phyloP scores from a whole-genome alignment of 2,888 invertebrate species.

The Eucera pruinosa region DNA sequence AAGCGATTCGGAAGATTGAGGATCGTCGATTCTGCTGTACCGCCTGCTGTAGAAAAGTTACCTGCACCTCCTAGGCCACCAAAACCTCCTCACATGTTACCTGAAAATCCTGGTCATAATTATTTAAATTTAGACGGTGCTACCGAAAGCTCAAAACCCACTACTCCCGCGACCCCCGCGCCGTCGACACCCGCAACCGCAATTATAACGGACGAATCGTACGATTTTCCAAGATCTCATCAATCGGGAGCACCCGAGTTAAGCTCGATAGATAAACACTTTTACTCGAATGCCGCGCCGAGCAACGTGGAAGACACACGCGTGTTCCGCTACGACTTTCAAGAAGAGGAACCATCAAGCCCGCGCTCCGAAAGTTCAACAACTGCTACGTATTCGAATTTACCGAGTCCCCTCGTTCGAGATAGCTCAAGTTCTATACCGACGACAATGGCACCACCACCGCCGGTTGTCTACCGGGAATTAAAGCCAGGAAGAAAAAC shows the following conservation, averaged over 20 bases:
- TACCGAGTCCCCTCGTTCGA: constrained; percentile 85
- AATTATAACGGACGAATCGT: constrained; percentile 86
- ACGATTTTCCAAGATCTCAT: constrained; percentile 90
- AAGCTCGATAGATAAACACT: constrained; percentile 84
- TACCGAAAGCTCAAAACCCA: constrained; percentile 81
- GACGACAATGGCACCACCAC: constrained; percentile 85
- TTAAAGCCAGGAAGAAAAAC: constrained; percentile 86
- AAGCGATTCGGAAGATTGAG: constrained; percentile 87
- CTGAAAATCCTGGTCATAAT: constrained; percentile 84
- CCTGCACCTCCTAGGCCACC: constrained; percentile 91
- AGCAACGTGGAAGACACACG: constrained; percentile 83
- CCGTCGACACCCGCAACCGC: constrained; percentile 78
- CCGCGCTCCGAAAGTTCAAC: constrained; percentile 85
- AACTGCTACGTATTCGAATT: constrained; percentile 86
- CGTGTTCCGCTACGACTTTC: constrained; percentile 87
- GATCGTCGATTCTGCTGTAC: constrained; percentile 78
- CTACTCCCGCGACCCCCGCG: constrained; percentile 80
- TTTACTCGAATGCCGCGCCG: constrained; percentile 88
- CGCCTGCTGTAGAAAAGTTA: constrained; percentile 80
- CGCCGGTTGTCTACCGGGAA: constrained; percentile 87
- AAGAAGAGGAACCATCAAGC: constrained; percentile 84
- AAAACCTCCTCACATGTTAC: constrained; percentile 87
- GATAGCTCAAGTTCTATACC: constrained; percentile 81
- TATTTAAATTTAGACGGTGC: constrained; percentile 85
- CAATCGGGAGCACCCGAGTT: constrained; percentile 82